Evolutionary conservation across 1,140 invertebrate genomes (phyloP).

Genomic region (Contarinia nasturtii): DNA sequence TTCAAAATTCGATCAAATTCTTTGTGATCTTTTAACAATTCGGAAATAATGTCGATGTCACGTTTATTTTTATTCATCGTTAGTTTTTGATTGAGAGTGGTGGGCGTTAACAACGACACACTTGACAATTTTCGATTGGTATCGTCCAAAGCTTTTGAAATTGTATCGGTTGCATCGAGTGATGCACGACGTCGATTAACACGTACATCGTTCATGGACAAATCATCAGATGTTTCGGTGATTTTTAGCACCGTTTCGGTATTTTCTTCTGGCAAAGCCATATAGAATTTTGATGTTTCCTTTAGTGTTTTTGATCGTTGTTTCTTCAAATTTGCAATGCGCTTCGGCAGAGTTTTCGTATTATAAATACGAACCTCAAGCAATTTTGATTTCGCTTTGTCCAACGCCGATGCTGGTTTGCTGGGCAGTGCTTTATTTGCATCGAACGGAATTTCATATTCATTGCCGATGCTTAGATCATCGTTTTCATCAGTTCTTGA

Average conservation of each 20-base stretch:
- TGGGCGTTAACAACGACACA: not conserved
- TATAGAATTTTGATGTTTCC: constrained; percentile 40
- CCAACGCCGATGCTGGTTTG: not conserved
- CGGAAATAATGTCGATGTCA: constrained; percentile 44
- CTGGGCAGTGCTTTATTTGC: not conserved
- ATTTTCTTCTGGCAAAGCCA: constrained; percentile 36
- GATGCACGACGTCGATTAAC: constrained; percentile 17
- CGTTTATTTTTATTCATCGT: constrained; percentile 2
- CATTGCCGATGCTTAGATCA: not conserved
- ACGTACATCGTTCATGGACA: constrained; percentile 27
- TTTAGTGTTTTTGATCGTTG: constrained; percentile 32
- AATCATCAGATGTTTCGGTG: constrained; percentile 38
- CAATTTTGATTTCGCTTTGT: constrained; percentile 8
- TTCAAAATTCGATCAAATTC: constrained; percentile 63
- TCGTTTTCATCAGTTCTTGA: not conserved
- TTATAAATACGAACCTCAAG: constrained; percentile 38
- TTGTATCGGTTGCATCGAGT: constrained; percentile 19
- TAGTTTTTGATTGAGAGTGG: not conserved
- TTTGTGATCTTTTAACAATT: constrained; percentile 63
- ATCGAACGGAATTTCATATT: not conserved
- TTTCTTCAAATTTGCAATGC: constrained; percentile 42
- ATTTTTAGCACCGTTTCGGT: constrained; percentile 36
- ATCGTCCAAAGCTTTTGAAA: not conserved
- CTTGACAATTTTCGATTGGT: constrained; percentile 1
- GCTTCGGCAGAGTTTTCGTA: constrained; percentile 41